Conservation (phyloP, 2,888 invertebrate species). For the Cataglyphis cursor region DNA sequence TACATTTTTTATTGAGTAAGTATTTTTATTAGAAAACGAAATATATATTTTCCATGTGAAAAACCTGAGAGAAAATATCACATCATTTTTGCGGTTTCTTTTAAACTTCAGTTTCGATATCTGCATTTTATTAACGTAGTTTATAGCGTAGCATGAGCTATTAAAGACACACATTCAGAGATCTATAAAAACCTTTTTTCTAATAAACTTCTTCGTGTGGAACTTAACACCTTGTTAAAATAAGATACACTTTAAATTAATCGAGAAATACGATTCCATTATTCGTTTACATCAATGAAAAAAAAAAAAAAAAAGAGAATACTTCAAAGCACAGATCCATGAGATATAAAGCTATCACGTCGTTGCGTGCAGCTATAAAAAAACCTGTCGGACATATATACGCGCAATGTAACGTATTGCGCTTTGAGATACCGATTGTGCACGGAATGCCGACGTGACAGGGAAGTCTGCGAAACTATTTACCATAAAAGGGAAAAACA, state of each 20-base stretch:
- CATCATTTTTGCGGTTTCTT: neutral
- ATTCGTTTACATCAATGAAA: neutral
- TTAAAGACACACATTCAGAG: neutral
- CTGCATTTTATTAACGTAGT: neutral
- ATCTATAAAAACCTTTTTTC: neutral
- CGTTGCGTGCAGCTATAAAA: slow-evolving; percentile 1
- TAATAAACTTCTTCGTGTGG: neutral
- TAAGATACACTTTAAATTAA: neutral
- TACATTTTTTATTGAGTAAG: neutral
- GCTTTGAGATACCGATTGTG: slow-evolving; percentile 7
- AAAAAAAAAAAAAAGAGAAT: neutral
- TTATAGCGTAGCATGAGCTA: neutral
- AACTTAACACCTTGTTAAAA: neutral
- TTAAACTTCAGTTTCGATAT: neutral
- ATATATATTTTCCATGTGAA: neutral
- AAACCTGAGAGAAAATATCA: neutral
- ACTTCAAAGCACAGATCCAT: neutral
- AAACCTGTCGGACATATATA: slow-evolving; percentile 27
- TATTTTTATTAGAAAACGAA: neutral
- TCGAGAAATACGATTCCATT: neutral
- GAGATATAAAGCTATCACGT: slow-evolving; percentile 20
- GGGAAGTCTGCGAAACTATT: slow-evolving; percentile 24
- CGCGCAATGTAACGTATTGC: slow-evolving; percentile 21
- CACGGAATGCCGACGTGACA: slow-evolving; percentile 12
- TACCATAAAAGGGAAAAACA: neutral